phyloP scores from a whole-genome alignment of 92 coral and sea anemone genomes.

The Zoanthus sociatus region DNA sequence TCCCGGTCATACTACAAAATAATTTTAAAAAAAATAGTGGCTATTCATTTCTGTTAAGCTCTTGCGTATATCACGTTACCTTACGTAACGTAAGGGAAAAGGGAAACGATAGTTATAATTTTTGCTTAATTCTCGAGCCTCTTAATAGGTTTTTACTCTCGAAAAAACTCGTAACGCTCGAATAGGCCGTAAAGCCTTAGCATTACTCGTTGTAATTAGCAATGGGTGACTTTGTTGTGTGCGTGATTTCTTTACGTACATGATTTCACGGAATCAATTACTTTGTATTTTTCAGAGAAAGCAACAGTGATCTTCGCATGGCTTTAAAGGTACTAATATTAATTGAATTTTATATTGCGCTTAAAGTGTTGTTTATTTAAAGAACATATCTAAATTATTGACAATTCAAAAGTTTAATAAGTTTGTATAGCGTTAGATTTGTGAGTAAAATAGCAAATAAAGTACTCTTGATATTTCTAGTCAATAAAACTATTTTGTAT shows the following conservation, averaged over 20 bases:
- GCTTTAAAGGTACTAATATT: conserved; percentile 81
- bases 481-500: not conserved
- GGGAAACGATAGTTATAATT: not conserved
- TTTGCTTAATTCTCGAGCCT: not conserved
- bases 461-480: not conserved
- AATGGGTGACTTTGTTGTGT: not conserved
- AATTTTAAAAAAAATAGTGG: no score
- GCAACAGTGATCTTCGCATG: conserved; percentile 88
- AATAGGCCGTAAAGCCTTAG: not conserved
- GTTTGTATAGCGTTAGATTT: not conserved
- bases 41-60: not conserved
- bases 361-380: not conserved
- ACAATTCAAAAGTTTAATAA: no score
- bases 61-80: not conserved
- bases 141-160: not conserved
- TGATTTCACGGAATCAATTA: not conserved
- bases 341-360: not conserved
- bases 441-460: not conserved
- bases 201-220: not conserved
- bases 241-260: not conserved
- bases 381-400: no score
- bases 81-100: not conserved
- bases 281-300: conserved; percentile 44
- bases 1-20: no score
- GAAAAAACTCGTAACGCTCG: not conserved